Evolutionary conservation across 1,140 invertebrate species (phyloP).

Genomic region (Drosophila parabipectinata): DNA sequence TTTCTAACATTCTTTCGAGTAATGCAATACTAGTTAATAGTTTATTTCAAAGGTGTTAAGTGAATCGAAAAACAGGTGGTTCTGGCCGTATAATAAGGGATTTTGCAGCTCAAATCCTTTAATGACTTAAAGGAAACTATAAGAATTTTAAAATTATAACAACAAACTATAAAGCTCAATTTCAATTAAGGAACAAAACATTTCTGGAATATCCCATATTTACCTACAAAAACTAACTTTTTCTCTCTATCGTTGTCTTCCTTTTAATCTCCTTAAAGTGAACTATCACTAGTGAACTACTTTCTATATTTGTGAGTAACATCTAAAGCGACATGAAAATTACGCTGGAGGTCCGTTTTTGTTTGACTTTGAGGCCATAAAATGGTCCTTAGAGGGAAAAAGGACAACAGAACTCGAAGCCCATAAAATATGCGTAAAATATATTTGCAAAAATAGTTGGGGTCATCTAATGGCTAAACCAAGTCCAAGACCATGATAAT

Average conservation of each 20-base stretch:
- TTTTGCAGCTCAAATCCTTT: no score
- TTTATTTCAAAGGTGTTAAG: background rate
- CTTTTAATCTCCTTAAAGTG: slow-evolving; percentile 30
- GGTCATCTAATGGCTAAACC: slow-evolving; percentile 78
- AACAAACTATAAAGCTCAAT: background rate
- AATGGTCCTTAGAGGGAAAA: slow-evolving; percentile 28
- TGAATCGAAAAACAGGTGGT: background rate
- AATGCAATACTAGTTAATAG: slow-evolving; percentile 7
- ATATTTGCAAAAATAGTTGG: slow-evolving; percentile 71
- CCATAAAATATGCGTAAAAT: slow-evolving; percentile 78
- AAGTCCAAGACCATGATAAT: slow-evolving; percentile 75
- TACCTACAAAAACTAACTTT: slow-evolving; percentile 20
- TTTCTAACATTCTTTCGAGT: background rate
- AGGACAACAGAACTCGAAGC: slow-evolving; percentile 40
- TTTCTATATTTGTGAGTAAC: slow-evolving; percentile 52
- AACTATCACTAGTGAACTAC: slow-evolving; percentile 23
- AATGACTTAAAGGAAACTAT: no score
- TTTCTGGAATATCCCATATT: background rate
- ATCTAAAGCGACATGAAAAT: slow-evolving; percentile 44
- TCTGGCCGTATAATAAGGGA: background rate
- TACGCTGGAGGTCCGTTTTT: slow-evolving; percentile 18
- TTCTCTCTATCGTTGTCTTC: slow-evolving; percentile 15
- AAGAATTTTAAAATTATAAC: no score
- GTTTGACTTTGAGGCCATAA: slow-evolving; percentile 46
- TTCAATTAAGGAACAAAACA: background rate